These are phyloP conservation scores for Agrochola lota DNA, from an alignment of 2,888 invertebrate genomes.

Conservation along the genomic window DNA sequence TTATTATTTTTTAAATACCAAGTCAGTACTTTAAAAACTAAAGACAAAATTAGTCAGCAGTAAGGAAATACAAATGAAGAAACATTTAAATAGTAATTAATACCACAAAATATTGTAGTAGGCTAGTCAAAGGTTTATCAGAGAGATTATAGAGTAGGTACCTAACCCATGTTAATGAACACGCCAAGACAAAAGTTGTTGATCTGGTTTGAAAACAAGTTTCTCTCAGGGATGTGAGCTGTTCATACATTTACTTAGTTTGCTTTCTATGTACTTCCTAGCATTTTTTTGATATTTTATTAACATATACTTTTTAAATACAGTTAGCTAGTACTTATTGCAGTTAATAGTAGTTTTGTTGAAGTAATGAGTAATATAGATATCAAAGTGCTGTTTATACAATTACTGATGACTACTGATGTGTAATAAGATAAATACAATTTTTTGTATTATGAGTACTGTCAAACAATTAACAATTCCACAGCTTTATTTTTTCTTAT, in stretches of 20 bases:
- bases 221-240: constrained; percentile 50
- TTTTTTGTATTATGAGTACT: not conserved
- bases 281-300: not conserved
- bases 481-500: not conserved
- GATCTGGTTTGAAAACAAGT: constrained; percentile 66
- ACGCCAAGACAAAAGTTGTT: constrained; percentile 53
- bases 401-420: not conserved
- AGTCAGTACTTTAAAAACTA: no score
- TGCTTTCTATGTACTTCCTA: constrained; percentile 27
- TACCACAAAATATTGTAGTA: not conserved
- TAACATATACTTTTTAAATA: not conserved
- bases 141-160: constrained; percentile 31
- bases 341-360: not conserved
- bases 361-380: not conserved
- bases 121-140: constrained; percentile 3
- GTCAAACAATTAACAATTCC: not conserved
- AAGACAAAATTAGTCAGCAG: no score
- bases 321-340: not conserved
- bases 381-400: not conserved
- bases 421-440: not conserved
- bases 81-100: not conserved
- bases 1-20: no score
- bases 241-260: constrained; percentile 31
- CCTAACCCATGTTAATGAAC: constrained; percentile 42
- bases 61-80: not conserved